phyloP scores from a whole-genome alignment of 2,888 invertebrate species.

The Ectemnius cavifrons region DNA sequence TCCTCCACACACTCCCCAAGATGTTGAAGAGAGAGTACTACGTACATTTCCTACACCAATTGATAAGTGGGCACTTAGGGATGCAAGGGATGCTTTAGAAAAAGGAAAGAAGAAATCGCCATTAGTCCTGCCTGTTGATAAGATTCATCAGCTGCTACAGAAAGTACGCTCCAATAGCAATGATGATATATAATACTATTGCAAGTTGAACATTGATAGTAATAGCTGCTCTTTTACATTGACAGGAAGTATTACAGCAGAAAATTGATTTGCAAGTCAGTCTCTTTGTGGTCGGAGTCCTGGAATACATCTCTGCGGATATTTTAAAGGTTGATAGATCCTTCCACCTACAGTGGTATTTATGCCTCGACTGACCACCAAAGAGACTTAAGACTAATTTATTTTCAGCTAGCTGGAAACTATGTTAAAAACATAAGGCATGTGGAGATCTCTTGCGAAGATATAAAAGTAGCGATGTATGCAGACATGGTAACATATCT shows the following conservation, averaged over 20 bases:
- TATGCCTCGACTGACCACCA: neutral
- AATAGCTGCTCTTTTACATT: conserved; percentile 56
- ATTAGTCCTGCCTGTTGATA: conserved; percentile 90
- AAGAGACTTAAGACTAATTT: conserved; percentile 50
- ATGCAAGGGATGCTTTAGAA: conserved; percentile 91
- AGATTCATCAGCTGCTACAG: conserved; percentile 91
- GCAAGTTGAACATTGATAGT: neutral
- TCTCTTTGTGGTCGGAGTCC: conserved; percentile 93
- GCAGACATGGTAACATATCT: conserved; percentile 91
- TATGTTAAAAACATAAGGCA: conserved; percentile 98
- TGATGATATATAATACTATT: neutral
- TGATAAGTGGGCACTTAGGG: conserved; percentile 94
- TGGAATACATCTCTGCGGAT: conserved; percentile 97
- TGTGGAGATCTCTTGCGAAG: conserved; percentile 93
- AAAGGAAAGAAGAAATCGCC: conserved; percentile 87
- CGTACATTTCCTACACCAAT: conserved; percentile 97
- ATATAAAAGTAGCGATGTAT: conserved; percentile 98
- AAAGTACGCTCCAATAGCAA: conserved; percentile 79
- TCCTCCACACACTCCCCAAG: conserved; percentile 88
- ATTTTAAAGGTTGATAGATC: conserved; percentile 86
- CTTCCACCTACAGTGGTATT: conserved; percentile 14
- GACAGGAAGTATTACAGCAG: conserved; percentile 90
- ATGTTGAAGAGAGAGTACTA: conserved; percentile 95
- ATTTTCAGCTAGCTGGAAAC: conserved; percentile 90
- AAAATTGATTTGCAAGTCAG: conserved; percentile 94